Percentiles rank a stretch among this genome's conserved stretches.
phyloP scores from a whole-genome alignment of 1,140 invertebrate genomes.

The Cherax destructor region DNA sequence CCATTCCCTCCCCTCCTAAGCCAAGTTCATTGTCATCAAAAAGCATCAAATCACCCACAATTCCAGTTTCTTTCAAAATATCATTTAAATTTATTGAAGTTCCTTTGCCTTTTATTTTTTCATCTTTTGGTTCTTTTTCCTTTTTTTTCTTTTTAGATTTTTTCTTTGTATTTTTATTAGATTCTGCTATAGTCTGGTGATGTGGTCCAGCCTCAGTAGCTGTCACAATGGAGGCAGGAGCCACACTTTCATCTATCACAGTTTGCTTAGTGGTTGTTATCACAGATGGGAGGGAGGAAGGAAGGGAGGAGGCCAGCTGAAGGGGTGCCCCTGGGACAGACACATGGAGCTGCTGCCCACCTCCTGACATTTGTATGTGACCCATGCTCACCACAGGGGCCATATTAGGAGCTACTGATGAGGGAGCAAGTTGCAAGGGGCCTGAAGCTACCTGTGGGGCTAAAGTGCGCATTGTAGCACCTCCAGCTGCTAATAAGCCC shows the following conservation, averaged over 20 bases:
- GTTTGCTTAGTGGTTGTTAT: slow-evolving; percentile 69
- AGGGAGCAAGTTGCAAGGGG: slow-evolving; percentile 55
- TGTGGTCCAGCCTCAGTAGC: slow-evolving; percentile 43
- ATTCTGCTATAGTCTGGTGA: slow-evolving; percentile 51
- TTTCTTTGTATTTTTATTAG: slow-evolving; percentile 62
- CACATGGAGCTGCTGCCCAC: slow-evolving; percentile 55
- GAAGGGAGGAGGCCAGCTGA: slow-evolving; percentile 61
- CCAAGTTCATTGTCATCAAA: slow-evolving; percentile 59
- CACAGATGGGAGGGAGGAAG: slow-evolving; percentile 68
- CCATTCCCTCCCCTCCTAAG: slow-evolving; percentile 49
- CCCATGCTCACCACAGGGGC: slow-evolving; percentile 48
- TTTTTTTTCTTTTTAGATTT: slow-evolving; percentile 65
- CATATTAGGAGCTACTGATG: slow-evolving; percentile 52
- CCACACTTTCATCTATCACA: slow-evolving; percentile 66
- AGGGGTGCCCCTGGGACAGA: slow-evolving; percentile 52
- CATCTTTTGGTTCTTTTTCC: slow-evolving; percentile 64
- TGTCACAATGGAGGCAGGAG: slow-evolving; percentile 57
- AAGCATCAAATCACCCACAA: slow-evolving; percentile 58
- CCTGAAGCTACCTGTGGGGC: slow-evolving; percentile 48
- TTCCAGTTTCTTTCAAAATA: slow-evolving; percentile 61
- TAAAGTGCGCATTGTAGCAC: slow-evolving; percentile 52
- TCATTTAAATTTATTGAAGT: slow-evolving; percentile 63
- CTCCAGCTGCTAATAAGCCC: slow-evolving; percentile 52
- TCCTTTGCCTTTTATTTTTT: slow-evolving; percentile 56
- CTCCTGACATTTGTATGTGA: slow-evolving; percentile 47